These are phyloP conservation scores for Volucella bombylans DNA, from an alignment of 2,888 invertebrate genomes.

Conservation along the genomic window DNA sequence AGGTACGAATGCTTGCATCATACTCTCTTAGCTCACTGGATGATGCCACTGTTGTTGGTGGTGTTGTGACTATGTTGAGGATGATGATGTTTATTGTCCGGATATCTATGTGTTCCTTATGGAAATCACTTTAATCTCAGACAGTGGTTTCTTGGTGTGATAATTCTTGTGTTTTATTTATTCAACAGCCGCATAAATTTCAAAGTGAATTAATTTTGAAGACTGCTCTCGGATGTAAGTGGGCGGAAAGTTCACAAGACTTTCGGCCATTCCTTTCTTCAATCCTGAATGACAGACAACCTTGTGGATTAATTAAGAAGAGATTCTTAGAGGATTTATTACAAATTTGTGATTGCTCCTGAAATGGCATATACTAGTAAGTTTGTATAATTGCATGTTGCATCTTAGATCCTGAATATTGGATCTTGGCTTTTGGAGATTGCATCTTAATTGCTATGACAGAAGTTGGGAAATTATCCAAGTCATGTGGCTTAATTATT, in stretches of 20 bases:
- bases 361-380: not conserved
- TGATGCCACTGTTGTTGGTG: not conserved
- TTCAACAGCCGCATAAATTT: constrained; percentile 51
- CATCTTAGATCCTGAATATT: not conserved
- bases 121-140: constrained; percentile 65
- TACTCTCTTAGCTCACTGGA: not conserved
- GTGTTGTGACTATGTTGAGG: constrained; percentile 1
- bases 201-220: constrained; percentile 55
- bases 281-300: constrained; percentile 3
- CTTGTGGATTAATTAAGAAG: constrained; percentile 24
- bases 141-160: constrained; percentile 70
- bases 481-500: no score
- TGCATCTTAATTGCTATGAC: not conserved
- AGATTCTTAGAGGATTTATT: constrained; percentile 26
- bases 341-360: constrained; percentile 3
- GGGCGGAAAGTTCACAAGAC: constrained; percentile 19
- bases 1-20: constrained; percentile 8
- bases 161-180: constrained; percentile 64
- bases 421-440: not conserved
- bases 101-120: constrained; percentile 45
- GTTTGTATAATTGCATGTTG: constrained; percentile 7
- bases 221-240: constrained; percentile 53
- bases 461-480: no score
- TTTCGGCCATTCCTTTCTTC: not conserved
- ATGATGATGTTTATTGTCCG: constrained; percentile 39